Percentiles rank a stretch among this genome's conserved stretches.
Evolutionary conservation across 2,888 invertebrate genomes (phyloP).

Genomic region (Pachliopta kotzebuea): DNA sequence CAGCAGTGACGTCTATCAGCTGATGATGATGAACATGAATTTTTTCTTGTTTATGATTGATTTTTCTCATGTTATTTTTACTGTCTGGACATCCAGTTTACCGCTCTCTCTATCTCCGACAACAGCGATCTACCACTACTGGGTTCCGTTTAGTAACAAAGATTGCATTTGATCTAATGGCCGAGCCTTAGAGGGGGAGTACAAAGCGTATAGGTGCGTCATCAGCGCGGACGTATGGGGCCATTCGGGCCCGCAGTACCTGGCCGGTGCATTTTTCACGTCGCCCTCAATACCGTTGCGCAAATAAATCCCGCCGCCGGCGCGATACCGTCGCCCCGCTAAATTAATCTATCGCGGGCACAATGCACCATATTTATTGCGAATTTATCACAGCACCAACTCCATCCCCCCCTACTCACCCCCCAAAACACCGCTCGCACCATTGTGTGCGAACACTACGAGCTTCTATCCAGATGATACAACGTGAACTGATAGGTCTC

Average conservation of each 20-base stretch:
- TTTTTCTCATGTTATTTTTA: too few species aligned
- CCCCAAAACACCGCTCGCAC: slow-evolving; percentile 15
- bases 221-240: slow-evolving; percentile 1
- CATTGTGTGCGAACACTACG: slow-evolving; percentile 14
- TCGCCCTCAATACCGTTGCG: slow-evolving; percentile 36
- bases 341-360: slow-evolving; percentile 49
- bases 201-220: not conserved
- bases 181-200: not conserved
- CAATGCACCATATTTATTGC: slow-evolving; percentile 48
- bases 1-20: too few species aligned
- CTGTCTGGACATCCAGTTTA: too few species aligned
- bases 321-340: slow-evolving; percentile 45
- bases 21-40: too few species aligned
- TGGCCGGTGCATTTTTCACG: slow-evolving; percentile 41
- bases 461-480: slow-evolving; percentile 8
- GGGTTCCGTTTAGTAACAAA: too few species aligned
- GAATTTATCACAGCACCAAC: slow-evolving; percentile 39
- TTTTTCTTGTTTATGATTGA: too few species aligned
- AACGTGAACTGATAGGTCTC: too few species aligned
- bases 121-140: too few species aligned
- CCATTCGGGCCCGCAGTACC: slow-evolving; percentile 12
- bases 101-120: too few species aligned
- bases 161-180: not conserved
- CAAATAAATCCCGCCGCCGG: slow-evolving; percentile 47
- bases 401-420: too few species aligned